phyloP scores from a whole-genome alignment of 2,888 invertebrate species.

The Rotaria socialis region DNA sequence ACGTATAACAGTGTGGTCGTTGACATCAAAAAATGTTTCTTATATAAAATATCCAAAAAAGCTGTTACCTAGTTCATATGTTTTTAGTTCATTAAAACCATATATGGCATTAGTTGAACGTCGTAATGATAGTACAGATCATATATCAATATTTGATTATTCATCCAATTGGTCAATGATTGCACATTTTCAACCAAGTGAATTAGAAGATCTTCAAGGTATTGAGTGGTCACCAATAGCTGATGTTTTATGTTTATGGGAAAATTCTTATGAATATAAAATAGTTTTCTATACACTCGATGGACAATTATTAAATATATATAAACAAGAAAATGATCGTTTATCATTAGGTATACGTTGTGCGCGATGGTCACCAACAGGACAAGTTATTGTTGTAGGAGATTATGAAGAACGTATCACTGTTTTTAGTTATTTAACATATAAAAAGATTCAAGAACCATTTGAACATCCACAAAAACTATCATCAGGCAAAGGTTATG shows the following conservation, averaged over 20 bases:
- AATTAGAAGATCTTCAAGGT: constrained; percentile 59
- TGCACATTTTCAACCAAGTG: constrained; percentile 47
- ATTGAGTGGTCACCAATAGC: constrained; percentile 59
- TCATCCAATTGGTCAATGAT: constrained; percentile 32
- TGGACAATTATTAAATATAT: constrained; percentile 58
- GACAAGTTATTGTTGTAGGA: constrained; percentile 60
- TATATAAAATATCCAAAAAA: constrained; percentile 61
- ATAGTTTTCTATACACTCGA: constrained; percentile 53
- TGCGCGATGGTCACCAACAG: constrained; percentile 58
- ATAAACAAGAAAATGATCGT: constrained; percentile 53
- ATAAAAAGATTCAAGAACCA: constrained; percentile 54
- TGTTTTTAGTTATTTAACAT: constrained; percentile 57
- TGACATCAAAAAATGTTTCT: constrained; percentile 59
- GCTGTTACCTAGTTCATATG: constrained; percentile 53
- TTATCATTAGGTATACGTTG: constrained; percentile 58
- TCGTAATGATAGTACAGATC: constrained; percentile 58
- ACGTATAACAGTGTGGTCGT: constrained; percentile 61
- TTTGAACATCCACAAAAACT: constrained; percentile 51
- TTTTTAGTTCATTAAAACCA: constrained; percentile 56
- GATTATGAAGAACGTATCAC: constrained; percentile 59
- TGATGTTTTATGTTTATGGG: constrained; percentile 51
- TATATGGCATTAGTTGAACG: constrained; percentile 61
- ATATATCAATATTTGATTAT: constrained; percentile 49
- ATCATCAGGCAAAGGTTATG: constrained; percentile 41
- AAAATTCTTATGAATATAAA: constrained; percentile 52